Conservation (phyloP, 2,888 invertebrate species). For the Dryadula phaetusa region DNA sequence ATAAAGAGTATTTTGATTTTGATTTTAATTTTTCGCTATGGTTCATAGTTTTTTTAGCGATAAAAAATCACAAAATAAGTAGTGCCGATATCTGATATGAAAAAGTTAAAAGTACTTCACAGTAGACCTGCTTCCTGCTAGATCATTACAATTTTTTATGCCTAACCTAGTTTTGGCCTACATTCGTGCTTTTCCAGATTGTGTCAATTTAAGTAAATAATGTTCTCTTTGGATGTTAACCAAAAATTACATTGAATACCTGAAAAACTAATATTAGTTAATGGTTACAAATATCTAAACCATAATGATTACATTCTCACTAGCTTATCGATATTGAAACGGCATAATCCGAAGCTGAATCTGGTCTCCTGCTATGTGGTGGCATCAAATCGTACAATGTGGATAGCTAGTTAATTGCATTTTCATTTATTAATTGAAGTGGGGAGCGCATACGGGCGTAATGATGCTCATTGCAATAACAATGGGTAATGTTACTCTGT, state of each 20-base stretch:
- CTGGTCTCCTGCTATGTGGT: slow-evolving; percentile 14
- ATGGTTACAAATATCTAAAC: not conserved
- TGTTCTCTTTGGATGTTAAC: too few relatives aligned
- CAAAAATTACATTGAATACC: not conserved
- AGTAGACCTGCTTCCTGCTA: too few relatives aligned
- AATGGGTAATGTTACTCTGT: not conserved
- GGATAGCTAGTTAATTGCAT: slow-evolving; percentile 66
- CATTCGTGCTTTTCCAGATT: too few relatives aligned
- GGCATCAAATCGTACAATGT: slow-evolving; percentile 52
- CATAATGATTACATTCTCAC: slow-evolving; percentile 2
- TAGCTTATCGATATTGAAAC: slow-evolving; percentile 11
- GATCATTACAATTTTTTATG: too few relatives aligned
- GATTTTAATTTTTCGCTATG: too few relatives aligned
- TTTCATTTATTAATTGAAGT: slow-evolving; percentile 67
- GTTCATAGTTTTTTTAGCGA: not conserved
- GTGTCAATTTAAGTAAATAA: too few relatives aligned
- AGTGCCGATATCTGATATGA: too few relatives aligned
- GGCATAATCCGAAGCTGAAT: not conserved
- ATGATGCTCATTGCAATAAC: slow-evolving; percentile 3
- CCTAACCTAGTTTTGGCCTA: too few relatives aligned
- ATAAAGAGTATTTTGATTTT: too few relatives aligned
- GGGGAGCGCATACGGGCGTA: not conserved
- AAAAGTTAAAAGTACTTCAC: too few relatives aligned
- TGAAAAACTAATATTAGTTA: not conserved
- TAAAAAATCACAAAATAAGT: not conserved